A percentile compares a stretch with the other conserved stretches of the same genome.
phyloP scores from a whole-genome alignment of 2,797 vertebrate genomes.

The Lepus townsendii region DNA sequence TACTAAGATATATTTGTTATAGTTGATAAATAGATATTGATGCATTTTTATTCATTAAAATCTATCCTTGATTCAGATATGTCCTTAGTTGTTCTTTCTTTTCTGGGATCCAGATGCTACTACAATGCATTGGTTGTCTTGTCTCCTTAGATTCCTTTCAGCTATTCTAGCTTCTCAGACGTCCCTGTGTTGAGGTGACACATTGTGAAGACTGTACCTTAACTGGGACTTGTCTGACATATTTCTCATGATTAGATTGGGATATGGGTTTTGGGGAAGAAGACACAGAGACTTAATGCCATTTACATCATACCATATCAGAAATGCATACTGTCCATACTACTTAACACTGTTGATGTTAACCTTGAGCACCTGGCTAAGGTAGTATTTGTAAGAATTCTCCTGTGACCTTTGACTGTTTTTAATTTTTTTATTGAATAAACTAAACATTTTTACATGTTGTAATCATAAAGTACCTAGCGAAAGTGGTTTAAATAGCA shows the following conservation, averaged over 20 bases:
- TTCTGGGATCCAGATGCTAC: background rate
- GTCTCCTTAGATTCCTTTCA: background rate
- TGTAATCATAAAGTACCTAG: slow-evolving; percentile 26
- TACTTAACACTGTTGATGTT: background rate
- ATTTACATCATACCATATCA: background rate
- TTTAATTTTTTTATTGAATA: background rate
- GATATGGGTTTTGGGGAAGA: background rate
- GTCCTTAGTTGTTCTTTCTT: background rate
- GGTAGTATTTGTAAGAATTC: background rate
- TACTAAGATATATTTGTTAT: background rate
- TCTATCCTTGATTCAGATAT: background rate
- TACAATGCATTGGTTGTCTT: background rate
- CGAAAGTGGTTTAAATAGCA: slow-evolving; percentile 60
- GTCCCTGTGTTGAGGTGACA: background rate
- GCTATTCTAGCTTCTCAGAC: background rate
- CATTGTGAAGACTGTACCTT: background rate
- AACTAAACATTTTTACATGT: slow-evolving; percentile 63
- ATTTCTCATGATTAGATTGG: background rate
- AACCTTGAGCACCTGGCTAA: background rate
- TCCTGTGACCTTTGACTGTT: slow-evolving; percentile 43
- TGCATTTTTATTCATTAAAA: background rate
- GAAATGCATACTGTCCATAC: background rate
- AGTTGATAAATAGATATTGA: background rate
- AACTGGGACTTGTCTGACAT: background rate
- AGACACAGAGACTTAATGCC: background rate